phyloP scores from a whole-genome alignment of 2,888 invertebrate species.

The Theretra japonica region DNA sequence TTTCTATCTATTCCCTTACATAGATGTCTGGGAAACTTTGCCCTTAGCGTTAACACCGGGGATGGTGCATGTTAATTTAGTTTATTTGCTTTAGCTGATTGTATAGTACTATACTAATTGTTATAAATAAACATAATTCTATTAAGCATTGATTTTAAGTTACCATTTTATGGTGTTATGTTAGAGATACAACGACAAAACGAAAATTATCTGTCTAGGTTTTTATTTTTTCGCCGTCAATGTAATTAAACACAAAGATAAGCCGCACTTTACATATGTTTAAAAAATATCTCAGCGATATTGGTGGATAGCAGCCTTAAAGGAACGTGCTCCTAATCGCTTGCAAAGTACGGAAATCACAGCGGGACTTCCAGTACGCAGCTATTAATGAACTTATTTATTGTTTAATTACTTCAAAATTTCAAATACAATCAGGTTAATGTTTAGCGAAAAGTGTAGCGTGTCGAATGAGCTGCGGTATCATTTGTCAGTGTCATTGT shows the following conservation, averaged over 20 bases:
- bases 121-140: too few species aligned
- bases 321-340: neutral
- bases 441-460: slow-evolving; percentile 25
- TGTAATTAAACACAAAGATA: too few species aligned
- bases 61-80: too few species aligned
- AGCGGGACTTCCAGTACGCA: slow-evolving; percentile 24
- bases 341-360: slow-evolving; percentile 20
- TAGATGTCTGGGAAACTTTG: too few species aligned
- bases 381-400: slow-evolving; percentile 31
- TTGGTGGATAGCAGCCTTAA: neutral
- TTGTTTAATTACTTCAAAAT: slow-evolving; percentile 32
- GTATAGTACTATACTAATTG: neutral
- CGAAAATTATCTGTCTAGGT: too few species aligned
- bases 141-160: too few species aligned
- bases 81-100: too few species aligned
- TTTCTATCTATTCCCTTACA: too few species aligned
- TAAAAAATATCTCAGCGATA: neutral
- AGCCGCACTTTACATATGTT: neutral
- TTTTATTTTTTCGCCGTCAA: too few species aligned
- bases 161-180: too few species aligned
- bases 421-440: slow-evolving; percentile 29
- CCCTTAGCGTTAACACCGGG: too few species aligned
- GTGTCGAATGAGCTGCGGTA: slow-evolving; percentile 16
- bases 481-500: slow-evolving; percentile 1
- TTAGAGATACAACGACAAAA: too few species aligned